Conservation (phyloP, 2,888 invertebrate species). For the Neocrepidodera transversa region DNA sequence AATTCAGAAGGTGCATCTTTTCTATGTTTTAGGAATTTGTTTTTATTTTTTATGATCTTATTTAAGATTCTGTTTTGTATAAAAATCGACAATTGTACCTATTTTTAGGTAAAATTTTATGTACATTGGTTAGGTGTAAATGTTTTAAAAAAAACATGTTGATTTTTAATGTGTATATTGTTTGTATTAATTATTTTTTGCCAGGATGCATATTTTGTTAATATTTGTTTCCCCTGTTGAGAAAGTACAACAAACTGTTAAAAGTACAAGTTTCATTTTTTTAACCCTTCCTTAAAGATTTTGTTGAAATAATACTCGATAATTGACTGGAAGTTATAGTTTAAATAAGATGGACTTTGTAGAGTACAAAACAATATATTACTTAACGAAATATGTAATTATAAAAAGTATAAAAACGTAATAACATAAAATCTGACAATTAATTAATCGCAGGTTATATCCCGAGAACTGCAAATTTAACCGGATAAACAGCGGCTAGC, state of each 20-base stretch:
- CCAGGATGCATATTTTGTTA: constrained; percentile 51
- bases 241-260: constrained; percentile 54
- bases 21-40: constrained; percentile 19
- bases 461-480: no score
- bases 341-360: no score
- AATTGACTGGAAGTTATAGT: no score
- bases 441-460: no score
- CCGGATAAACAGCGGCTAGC: no score
- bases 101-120: constrained; percentile 41
- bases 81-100: constrained; percentile 43
- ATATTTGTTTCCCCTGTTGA: constrained; percentile 55
- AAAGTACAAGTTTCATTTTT: constrained; percentile 46
- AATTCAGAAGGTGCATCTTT: constrained; percentile 28
- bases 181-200: constrained; percentile 47
- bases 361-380: no score
- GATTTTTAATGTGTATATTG: constrained; percentile 52
- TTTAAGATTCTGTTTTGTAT: constrained; percentile 39
- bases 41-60: constrained; percentile 35
- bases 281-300: constrained; percentile 8
- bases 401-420: no score
- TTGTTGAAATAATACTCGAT: no score
- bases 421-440: no score
- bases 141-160: constrained; percentile 40
- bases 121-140: constrained; percentile 30
- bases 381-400: no score